Base-by-base conservation (phyloP, 1,140 invertebrate genomes). In the Magallana gigas region DNA sequence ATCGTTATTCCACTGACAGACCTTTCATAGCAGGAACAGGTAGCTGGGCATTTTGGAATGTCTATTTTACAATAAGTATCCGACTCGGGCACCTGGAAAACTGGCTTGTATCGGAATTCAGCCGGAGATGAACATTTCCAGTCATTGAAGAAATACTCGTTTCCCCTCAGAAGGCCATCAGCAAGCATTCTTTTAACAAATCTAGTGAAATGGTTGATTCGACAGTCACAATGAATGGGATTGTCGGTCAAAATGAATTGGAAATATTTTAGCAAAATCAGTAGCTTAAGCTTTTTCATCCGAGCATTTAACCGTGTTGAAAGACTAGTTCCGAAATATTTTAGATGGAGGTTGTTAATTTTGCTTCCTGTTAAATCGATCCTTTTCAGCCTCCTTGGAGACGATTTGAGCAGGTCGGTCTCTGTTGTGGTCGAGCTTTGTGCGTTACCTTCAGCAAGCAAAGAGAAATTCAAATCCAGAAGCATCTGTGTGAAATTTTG, bases 31-130 rank as follows among this genome's bases (percentile, higher is more conserved):
- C 92, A 92, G 6, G 29, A 57, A 57, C 92, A 92, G 3, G 71
- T 58, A 0, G 18, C 5, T n/a, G 92, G 92, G 71, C 92, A 92
- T 0, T 81, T 56, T 18, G 57, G 9, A 1, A 88, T 59, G 29
- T 87, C 57, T 11, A 80, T 57, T 8, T 57, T 62, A 62, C 92
- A 92, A 36, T 92, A 92, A 0, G 91, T 92, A 56, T 92, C 90
- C 9, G 91, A 62, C 58, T 89, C 85, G 14, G 83, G 18, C 11
- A 92, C 83, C 48, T 76, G 58, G 0, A 90, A 71, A 18, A 92
- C 18, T 0, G 57, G 76, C 62, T 84, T 87, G 6, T 87, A 88
- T 11, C 36, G 14, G 6, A 92, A 84, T 62, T 92, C 92, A 1
- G 48, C 9, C 16, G 92, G 92, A 5, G 48, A 87, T 12, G 71